Conservation (phyloP, 2,797 vertebrate genomes). For the Danio choprae region DNA sequence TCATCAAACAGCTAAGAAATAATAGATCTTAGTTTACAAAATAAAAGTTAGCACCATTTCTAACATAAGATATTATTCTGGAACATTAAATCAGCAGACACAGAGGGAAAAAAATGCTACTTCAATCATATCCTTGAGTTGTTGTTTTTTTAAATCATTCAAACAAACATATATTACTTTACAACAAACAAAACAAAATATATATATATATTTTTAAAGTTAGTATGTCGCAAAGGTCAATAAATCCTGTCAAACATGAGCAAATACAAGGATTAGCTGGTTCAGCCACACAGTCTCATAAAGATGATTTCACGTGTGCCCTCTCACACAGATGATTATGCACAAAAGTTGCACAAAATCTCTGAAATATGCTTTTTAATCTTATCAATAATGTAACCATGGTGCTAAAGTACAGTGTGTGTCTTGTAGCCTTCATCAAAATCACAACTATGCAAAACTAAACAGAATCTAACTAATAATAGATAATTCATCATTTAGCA, state of each 20-base stretch:
- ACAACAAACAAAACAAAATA: not conserved
- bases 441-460: not conserved
- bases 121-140: too few species aligned
- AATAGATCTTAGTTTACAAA: too few species aligned
- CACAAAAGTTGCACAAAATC: not conserved
- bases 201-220: not conserved
- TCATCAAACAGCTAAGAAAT: too few species aligned
- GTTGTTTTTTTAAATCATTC: too few species aligned
- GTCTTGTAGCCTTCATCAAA: not conserved
- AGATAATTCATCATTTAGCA: not conserved
- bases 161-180: not conserved
- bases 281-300: not conserved
- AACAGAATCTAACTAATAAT: not conserved
- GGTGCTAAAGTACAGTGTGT: not conserved
- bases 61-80: not conserved
- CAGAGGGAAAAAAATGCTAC: too few species aligned
- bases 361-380: constrained; percentile 16
- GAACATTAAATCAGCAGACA: not conserved
- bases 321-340: constrained; percentile 3
- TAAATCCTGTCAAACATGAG: not conserved
- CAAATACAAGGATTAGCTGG: not conserved
- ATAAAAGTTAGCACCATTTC: not conserved
- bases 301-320: not conserved
- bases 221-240: not conserved
- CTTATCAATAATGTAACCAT: constrained; percentile 3